phyloP scores from a whole-genome alignment of 2,797 vertebrate species.

The Gymnodraco acuticeps region DNA sequence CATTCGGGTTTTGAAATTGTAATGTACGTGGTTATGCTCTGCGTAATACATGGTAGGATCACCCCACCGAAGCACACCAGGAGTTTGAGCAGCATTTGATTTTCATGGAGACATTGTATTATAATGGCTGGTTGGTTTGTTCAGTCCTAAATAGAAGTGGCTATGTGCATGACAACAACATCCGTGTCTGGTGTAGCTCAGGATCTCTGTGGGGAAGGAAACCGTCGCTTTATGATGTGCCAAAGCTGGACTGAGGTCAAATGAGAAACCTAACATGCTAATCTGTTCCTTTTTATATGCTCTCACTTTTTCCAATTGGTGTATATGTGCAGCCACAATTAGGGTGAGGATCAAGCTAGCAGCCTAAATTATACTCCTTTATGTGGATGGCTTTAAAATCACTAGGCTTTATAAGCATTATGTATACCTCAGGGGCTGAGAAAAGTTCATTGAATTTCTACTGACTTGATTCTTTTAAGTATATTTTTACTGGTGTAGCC shows the following conservation, averaged over 20 bases:
- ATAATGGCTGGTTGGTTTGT: slow-evolving; percentile 64
- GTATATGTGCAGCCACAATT: background rate
- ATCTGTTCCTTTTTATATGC: slow-evolving; percentile 16
- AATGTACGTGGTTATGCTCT: slow-evolving; percentile 35
- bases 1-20: slow-evolving; percentile 45
- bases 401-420: background rate
- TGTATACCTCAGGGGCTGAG: background rate
- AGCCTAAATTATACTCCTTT: background rate
- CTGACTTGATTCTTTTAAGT: background rate
- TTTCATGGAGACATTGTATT: slow-evolving; percentile 54
- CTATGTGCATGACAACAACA: slow-evolving; percentile 50
- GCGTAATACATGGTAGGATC: slow-evolving; percentile 28
- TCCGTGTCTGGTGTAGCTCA: slow-evolving; percentile 46
- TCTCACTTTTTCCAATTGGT: slow-evolving; percentile 30
- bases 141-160: slow-evolving; percentile 53
- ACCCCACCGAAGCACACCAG: slow-evolving; percentile 15
- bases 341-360: background rate
- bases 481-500: background rate
- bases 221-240: slow-evolving; percentile 9
- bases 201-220: slow-evolving; percentile 28
- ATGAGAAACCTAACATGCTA: slow-evolving; percentile 18
- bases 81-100: slow-evolving; percentile 47
- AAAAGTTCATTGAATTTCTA: background rate
- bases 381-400: background rate
- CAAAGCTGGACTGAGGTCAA: slow-evolving; percentile 12